Evolutionary conservation across 1,140 invertebrate genomes (phyloP).

Genomic region (Heliconius nattereri): DNA sequence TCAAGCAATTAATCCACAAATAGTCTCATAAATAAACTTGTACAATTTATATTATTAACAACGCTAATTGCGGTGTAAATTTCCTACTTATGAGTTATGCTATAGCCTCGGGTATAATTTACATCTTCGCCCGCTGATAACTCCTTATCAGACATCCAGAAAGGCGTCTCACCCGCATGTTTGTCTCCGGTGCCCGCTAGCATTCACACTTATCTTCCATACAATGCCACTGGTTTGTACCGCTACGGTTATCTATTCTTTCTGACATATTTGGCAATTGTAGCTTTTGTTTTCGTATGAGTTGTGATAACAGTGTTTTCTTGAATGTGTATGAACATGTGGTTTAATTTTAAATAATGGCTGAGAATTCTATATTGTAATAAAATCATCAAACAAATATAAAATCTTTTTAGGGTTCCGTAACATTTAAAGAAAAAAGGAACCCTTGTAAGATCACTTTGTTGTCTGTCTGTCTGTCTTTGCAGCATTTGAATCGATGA

Average conservation of each 20-base stretch:
- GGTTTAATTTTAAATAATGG: background rate
- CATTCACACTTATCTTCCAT: slow-evolving; percentile 1
- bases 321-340: background rate
- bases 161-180: slow-evolving; percentile 18
- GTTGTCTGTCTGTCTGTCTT: too few species aligned
- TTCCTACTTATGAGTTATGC: background rate
- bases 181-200: slow-evolving; percentile 10
- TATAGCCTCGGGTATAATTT: background rate
- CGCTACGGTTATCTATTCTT: background rate
- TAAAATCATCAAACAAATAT: too few species aligned
- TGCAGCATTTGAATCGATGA: too few species aligned
- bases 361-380: too few species aligned
- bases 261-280: slow-evolving; percentile 10
- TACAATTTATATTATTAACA: background rate
- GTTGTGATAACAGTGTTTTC: background rate
- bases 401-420: too few species aligned
- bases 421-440: too few species aligned
- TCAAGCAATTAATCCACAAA: too few species aligned
- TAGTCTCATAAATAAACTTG: too few species aligned
- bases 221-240: background rate
- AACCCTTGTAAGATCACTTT: too few species aligned
- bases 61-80: background rate
- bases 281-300: background rate
- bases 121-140: slow-evolving; percentile 4
- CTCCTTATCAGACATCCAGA: slow-evolving; percentile 1